phyloP scores from a whole-genome alignment of 1,140 invertebrate species.

The Lerema accius region DNA sequence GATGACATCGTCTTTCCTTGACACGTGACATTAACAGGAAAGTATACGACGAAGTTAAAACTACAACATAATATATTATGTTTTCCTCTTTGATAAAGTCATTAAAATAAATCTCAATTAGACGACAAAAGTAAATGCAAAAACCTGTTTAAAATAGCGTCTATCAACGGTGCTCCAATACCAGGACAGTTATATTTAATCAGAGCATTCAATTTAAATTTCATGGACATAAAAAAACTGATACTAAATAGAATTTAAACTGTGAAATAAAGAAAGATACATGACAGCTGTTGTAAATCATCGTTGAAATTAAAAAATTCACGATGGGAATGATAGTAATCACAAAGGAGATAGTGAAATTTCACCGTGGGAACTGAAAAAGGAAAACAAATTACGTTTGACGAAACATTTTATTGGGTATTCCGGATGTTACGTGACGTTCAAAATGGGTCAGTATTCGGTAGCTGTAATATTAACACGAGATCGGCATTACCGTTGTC shows the following conservation, averaged over 20 bases:
- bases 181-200: background rate
- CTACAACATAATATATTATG: background rate
- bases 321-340: background rate
- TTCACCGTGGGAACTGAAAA: background rate
- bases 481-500: background rate
- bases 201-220: background rate
- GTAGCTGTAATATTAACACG: no score
- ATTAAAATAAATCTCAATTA: background rate
- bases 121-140: background rate
- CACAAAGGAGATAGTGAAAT: background rate
- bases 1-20: slow-evolving; percentile 9
- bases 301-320: background rate
- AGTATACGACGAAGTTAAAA: background rate
- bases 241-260: background rate
- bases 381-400: background rate
- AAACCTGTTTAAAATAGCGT: background rate
- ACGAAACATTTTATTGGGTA: slow-evolving; percentile 26
- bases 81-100: slow-evolving; percentile 10
- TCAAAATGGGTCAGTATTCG: slow-evolving; percentile 11
- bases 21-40: slow-evolving; percentile 6
- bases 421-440: slow-evolving; percentile 20
- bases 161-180: background rate
- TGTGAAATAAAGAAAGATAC: background rate
- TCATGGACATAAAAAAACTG: background rate
- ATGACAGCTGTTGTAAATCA: background rate